Conservation (phyloP, 2,113 vertebrate species). For the Paradisaea rubra region DNA sequence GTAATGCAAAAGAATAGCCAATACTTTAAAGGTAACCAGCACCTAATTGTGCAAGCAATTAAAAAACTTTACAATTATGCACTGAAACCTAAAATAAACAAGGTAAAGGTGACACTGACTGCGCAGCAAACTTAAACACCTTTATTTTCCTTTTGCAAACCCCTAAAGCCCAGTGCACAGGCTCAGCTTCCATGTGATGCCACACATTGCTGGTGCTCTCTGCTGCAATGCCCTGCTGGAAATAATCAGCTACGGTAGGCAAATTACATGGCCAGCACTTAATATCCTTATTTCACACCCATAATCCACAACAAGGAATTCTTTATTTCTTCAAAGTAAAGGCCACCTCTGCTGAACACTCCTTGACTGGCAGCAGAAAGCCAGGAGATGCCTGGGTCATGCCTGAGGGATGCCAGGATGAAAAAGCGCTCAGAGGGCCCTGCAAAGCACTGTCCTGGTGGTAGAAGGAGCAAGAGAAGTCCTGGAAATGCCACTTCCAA, state of each 20-base stretch:
- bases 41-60: background rate
- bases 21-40: background rate
- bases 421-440: background rate
- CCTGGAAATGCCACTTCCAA: background rate
- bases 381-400: background rate
- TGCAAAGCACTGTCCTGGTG: background rate
- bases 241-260: background rate
- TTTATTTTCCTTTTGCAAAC: background rate
- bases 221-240: background rate
- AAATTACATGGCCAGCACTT: background rate
- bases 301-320: background rate
- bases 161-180: background rate
- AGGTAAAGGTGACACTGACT: background rate
- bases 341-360: background rate
- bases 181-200: background rate
- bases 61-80: background rate
- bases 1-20: background rate
- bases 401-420: background rate
- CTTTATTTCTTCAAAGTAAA: constrained; percentile 18
- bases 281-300: background rate
- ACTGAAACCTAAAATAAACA: background rate
- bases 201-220: background rate
- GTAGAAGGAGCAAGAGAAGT: background rate
- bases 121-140: background rate
- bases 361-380: background rate